Evolutionary conservation across 2,797 vertebrate genomes (phyloP), one percentile per base, ranked within the genome.

Genomic region (Oryzias sinensis): DNA sequence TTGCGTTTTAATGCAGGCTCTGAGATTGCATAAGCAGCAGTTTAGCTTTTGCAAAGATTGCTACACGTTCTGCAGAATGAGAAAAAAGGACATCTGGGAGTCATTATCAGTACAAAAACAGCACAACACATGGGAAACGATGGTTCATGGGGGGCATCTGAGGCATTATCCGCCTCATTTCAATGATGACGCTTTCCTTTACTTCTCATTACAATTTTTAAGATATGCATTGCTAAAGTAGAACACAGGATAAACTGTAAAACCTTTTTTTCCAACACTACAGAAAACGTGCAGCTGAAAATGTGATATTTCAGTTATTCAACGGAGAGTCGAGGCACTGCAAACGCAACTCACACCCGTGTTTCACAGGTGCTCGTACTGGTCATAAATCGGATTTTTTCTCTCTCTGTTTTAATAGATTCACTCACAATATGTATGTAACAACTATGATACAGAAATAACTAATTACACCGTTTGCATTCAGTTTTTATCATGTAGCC

Each of bases 401-500:
- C 68, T 65, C 58, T 55, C 20, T 14, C 62, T 56, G 24, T 57
- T 79, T 81, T 76, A 86, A 89, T 74, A 80, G 70, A 84, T 65
- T 75, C 77, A 80, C 57, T 70, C 68, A 66, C 74, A 75, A 72
- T 75, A 82, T 81, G 82, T 84, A 86, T 85, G 83, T 73, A 56
- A 90, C 83, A 72, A 80, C 84, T 83, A 89, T 89, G 82, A 84
- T 82, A 91, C 84, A 91, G 67, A 86, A 87, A 88, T 85, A 62
- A 84, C 83, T 84, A 86, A 80, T 82, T 88, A 89, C 84, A 89
- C 72, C 77, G 72, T 74, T 88, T 88, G 88, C 87, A 88, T 87
- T 89, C 74, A 53, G 44, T 63, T 81, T 83, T 83, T 83, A 81
- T 83, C 78, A 77, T 82, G 79, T 80, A 79, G 84, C 80, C 81